Evolutionary conservation across 2,888 invertebrate genomes (phyloP), one percentile per base, ranked within the genome.

Genomic region (Bombyx huttoni): DNA sequence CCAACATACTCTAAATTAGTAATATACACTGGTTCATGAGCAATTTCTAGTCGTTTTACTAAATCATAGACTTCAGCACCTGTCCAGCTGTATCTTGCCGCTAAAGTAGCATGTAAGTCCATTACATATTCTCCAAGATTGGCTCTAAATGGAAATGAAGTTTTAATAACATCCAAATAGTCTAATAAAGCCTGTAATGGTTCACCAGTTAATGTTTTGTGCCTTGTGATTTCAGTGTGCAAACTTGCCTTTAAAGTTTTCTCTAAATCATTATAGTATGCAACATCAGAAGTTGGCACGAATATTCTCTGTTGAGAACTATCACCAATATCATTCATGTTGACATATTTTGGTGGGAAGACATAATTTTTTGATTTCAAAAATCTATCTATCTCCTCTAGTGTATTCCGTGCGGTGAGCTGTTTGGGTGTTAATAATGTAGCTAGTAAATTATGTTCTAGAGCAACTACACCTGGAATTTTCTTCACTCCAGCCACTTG

Each of bases 201-300:
- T 56, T 94, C 93, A 1, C 93, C 94, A 14, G 86, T 85, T 49
- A 99, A 93, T 13, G 76, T 73, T 68, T 92, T 91, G 47, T 91
- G 85, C 56, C 93, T 89, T 3, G 94, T 91, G 34, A 99, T 91
- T 89, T 99, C 99, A 62, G 95, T 94, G 59, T 91, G 91, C 33
- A 99, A 83, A 49, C 94, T 93, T 67, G 94, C 95, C 61, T 92
- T 91, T n/a, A 99, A 76, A 0, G 96, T 94, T 65, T 94, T 94
- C 78, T 97, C 96, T 54, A 99, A 78, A 81, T 99, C 99, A 58
- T 92, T 91, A 79, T 96, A 94, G 75, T 95, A 96, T 1, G 98
- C 90, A 7, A 90, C 75, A 73, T 94, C 92, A 40, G 81, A 63
- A 60, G 70, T 63, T n/a, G 59, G 46, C 45, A 55, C 53, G 7